These are phyloP conservation scores for Dissostichus mawsoni DNA, from an alignment of 2,113 vertebrate species.

Conservation along the genomic window DNA sequence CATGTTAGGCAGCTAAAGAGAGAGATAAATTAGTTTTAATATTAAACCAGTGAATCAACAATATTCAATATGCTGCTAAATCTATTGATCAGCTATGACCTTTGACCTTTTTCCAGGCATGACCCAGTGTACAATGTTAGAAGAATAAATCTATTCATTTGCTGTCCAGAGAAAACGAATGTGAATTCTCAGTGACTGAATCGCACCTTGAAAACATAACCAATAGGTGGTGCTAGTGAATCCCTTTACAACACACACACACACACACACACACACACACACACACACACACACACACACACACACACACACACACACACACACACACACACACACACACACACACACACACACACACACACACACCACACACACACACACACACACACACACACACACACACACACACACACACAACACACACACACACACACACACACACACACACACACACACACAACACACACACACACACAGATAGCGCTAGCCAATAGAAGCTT, in stretches of 20 bases:
- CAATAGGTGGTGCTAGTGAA: background rate
- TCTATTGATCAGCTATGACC: background rate
- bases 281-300: constrained; percentile 12
- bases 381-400: constrained; percentile 1
- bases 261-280: constrained; percentile 1
- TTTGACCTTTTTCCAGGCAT: background rate
- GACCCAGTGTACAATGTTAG: background rate
- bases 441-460: background rate
- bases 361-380: constrained; percentile 1
- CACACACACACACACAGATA: too few relatives aligned
- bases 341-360: background rate
- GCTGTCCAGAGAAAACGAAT: background rate
- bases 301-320: background rate
- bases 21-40: background rate
- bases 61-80: background rate
- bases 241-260: background rate
- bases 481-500: too few relatives aligned
- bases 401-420: background rate
- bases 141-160: background rate
- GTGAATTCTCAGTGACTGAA: background rate
- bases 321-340: constrained; percentile 1
- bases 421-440: background rate
- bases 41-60: background rate
- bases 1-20: constrained; percentile 78
- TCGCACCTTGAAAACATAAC: constrained; percentile 2